Evolutionary conservation across 2,888 invertebrate species (phyloP).

Genomic region (Protonemura montana): DNA sequence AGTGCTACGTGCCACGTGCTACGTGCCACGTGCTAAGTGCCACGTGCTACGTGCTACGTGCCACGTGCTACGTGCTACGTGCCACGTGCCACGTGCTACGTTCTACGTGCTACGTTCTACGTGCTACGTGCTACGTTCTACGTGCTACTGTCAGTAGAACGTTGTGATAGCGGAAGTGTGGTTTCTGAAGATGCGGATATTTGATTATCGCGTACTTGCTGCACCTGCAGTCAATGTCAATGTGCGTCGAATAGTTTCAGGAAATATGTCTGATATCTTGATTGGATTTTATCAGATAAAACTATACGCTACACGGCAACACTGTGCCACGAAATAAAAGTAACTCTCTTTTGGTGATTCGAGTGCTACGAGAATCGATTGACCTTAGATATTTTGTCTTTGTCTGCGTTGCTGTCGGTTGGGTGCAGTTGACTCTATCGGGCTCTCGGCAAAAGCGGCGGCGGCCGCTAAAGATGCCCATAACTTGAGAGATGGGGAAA

Average conservation of each 20-base stretch:
- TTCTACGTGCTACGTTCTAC: too few relatives aligned
- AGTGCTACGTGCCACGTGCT: too few relatives aligned
- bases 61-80: too few relatives aligned
- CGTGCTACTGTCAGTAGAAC: too few relatives aligned
- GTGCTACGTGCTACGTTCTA: too few relatives aligned
- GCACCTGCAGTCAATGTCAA: not conserved
- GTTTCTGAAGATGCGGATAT: too few relatives aligned
- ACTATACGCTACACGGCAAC: slow-evolving; percentile 45
- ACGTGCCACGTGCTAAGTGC: too few relatives aligned
- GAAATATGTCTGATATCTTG: not conserved
- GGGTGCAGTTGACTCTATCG: slow-evolving; percentile 14
- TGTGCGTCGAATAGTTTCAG: not conserved
- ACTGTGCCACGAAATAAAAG: slow-evolving; percentile 32
- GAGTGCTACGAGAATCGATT: slow-evolving; percentile 45
- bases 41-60: too few relatives aligned
- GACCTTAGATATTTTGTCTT: slow-evolving; percentile 42
- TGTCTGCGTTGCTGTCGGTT: slow-evolving; percentile 3
- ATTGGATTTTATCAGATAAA: not conserved
- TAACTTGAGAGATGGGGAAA: slow-evolving; percentile 30
- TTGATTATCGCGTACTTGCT: too few relatives aligned
- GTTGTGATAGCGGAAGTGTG: too few relatives aligned
- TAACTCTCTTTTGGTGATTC: slow-evolving; percentile 44
- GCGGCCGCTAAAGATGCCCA: slow-evolving; percentile 33
- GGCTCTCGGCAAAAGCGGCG: not conserved
- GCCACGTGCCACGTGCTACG: too few relatives aligned